Conservation (phyloP, 1,140 invertebrate genomes). For the Dreissena polymorpha region DNA sequence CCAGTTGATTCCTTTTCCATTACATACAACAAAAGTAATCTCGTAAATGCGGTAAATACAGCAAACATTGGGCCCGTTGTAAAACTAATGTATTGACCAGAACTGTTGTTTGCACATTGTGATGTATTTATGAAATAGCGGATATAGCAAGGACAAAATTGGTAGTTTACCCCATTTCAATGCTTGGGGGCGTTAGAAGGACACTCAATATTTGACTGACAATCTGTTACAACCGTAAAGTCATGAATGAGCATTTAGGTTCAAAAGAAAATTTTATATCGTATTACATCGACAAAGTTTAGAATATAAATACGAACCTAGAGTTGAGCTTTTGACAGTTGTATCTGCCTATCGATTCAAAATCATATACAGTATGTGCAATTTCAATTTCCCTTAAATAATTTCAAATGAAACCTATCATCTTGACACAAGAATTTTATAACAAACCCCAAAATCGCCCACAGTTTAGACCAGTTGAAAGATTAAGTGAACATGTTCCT, state of each 20-base stretch:
- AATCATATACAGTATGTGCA: no score
- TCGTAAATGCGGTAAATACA: constrained; percentile 44
- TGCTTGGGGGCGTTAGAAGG: constrained; percentile 28
- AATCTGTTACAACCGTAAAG: constrained; percentile 35
- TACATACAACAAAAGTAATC: constrained; percentile 42
- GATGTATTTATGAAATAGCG: constrained; percentile 12
- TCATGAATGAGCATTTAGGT: constrained; percentile 35
- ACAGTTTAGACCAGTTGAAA: background rate
- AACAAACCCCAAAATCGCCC: background rate
- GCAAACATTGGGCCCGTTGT: constrained; percentile 30
- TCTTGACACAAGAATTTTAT: background rate
- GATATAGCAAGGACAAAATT: constrained; percentile 34
- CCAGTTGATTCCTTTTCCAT: background rate
- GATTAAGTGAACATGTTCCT: background rate
- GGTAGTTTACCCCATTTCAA: constrained; percentile 25
- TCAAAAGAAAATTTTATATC: constrained; percentile 14
- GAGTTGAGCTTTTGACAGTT: no score
- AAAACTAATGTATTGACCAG: constrained; percentile 47
- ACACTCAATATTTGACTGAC: constrained; percentile 35
- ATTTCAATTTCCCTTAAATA: no score
- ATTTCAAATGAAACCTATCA: no score
- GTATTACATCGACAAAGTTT: no score
- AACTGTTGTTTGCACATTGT: constrained; percentile 39
- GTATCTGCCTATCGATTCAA: no score
- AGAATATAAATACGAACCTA: no score